Base-by-base conservation (phyloP, 2,113 vertebrate genomes). In the Ahaetulla prasina region DNA sequence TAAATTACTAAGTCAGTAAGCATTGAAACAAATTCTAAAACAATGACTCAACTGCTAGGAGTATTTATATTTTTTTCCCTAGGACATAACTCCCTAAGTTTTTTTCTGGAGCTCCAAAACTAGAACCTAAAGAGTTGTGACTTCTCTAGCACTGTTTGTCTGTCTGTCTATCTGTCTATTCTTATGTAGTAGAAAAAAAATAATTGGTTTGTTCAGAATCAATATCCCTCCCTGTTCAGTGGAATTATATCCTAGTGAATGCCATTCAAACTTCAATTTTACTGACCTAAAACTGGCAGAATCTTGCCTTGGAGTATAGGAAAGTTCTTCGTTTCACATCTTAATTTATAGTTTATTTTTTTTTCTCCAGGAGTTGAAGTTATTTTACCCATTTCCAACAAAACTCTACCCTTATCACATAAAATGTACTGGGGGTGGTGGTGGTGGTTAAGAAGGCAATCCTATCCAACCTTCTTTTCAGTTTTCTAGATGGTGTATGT, bases 1-100 rank as follows among this genome's bases (percentile, higher is more conserved):
- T 4, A 20, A 10, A 4, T 57, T 90, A 43, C 43, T 86, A 94
- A 86, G 22, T 2, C 87, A 89, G 88, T 43, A 20, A 89, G 52
- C 54, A 20, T 91, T 84, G 89, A 3, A 20, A 57, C 89, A 92
- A 54, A 89, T 12, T 92, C 89, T 87, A 90, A 91, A 60, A 53
- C 54, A 63, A 92, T 93, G 2, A 18, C 22, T 68, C 20, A 8
- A 1, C 92, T 43, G 30, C 10, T 54, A 43, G 68, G 23, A 27
- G 23, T 55, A 14, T 93, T n/a, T 85, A 87, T 16, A 90, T 18
- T 27, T 49, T 45, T 12, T n/a, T 7, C 5, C 80, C 80, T 57
- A 80, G 50, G 30, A 57, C 63, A 4, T 30, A 87, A 50, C 30
- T 85, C 30, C 85, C n/a, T 57, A 92, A 74, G 53, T 25, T 30